Base-by-base conservation (phyloP, 2,113 vertebrate species). In the Manacus vitellinus region DNA sequence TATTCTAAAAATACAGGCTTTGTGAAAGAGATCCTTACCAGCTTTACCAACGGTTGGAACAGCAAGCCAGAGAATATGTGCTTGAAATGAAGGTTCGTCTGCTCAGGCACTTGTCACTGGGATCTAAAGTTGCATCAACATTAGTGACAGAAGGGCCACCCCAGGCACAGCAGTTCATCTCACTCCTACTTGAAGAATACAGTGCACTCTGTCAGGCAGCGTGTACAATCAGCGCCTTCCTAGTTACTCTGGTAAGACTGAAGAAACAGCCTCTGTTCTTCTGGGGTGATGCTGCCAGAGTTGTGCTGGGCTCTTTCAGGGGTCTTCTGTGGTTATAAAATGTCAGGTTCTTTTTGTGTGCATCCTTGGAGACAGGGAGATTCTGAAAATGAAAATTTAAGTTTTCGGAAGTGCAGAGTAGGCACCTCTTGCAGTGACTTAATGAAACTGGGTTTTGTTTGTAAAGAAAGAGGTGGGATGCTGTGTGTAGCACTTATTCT, bases 11-110 rank as follows among this genome's bases (percentile, higher is more conserved):
- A 13, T 66, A 4, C 92, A 99, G 99, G 97, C 98, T 99, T 65
- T 99, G 99, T 93, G 99, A 99, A 97, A 99, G 99, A 97, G 99
- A 99, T 96, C 99, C 99, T 2, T 99, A 99, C 97, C 99, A 99
- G 97, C 98, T 99, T 35, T 99, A 99, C 95, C 99, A 99, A 84
- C 98, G 99, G 23, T 85, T 99, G 97, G 99, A 99, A 72, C 99
- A 99, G 96, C 99, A 99, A 92, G 99, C 99, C 16, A 97, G 99
- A 24, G 99, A 99, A 73, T 99, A 99, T 0, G 99, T 99, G 75
- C 98, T 99, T 63, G 99, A 99, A 96, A 99, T 99, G 99, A 99
- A 99, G 96, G 99, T 99, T 76, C 99, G 99, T 37, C 98, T 99
- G 44, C 98, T 99, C 75, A 99, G 99, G 93, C 99, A 99, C 95